Conservation (phyloP, 2,888 invertebrate species). For the Hypomecis atomaria region DNA sequence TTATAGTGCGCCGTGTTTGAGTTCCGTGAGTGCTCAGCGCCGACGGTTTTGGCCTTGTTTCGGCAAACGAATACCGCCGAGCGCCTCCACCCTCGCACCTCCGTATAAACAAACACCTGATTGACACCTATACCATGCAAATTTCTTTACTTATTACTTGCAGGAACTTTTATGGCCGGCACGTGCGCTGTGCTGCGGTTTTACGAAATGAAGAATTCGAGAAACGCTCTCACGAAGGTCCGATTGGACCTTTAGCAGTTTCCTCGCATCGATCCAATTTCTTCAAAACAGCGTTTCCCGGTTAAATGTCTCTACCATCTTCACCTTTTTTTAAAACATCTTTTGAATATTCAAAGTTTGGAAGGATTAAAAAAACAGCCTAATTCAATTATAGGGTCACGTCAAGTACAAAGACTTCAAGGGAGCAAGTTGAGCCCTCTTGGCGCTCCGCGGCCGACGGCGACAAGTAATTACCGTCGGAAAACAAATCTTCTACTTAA, state of each 20-base stretch:
- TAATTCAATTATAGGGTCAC: constrained; percentile 41
- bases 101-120: constrained; percentile 67
- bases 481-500: constrained; percentile 54
- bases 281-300: constrained; percentile 4
- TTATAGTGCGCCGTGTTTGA: constrained; percentile 78
- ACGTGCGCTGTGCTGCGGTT: constrained; percentile 23
- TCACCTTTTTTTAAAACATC: constrained; percentile 7
- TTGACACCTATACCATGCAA: constrained; percentile 70
- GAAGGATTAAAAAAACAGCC: constrained; percentile 35
- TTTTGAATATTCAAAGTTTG: constrained; percentile 20
- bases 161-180: constrained; percentile 49
- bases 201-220: constrained; percentile 1
- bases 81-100: constrained; percentile 45
- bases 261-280: constrained; percentile 7
- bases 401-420: constrained; percentile 39
- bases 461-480: constrained; percentile 46
- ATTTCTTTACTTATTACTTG: too few species aligned
- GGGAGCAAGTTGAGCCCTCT: constrained; percentile 37
- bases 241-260: constrained; percentile 7
- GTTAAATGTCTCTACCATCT: constrained; percentile 8
- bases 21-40: constrained; percentile 66
- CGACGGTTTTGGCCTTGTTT: constrained; percentile 61
- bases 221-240: constrained; percentile 5
- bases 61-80: constrained; percentile 52
- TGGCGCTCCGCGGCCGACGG: constrained; percentile 41